Conservation (phyloP, 2,797 vertebrate species). For the Myiotriccus ornatus region DNA sequence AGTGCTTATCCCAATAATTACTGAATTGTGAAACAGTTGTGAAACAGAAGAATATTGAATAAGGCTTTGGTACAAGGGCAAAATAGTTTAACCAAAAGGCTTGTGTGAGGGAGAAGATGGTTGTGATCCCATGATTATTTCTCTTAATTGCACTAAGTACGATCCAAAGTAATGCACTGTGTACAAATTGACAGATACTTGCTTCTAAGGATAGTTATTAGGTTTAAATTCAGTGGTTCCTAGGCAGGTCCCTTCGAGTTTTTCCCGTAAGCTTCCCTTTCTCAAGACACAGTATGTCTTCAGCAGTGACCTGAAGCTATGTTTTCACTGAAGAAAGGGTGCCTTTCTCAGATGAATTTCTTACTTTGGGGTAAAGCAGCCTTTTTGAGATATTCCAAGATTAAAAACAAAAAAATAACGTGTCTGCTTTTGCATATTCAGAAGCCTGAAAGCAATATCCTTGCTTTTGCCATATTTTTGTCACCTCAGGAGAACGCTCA, state of each 20-base stretch:
- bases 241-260: background rate
- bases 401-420: background rate
- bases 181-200: background rate
- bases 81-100: background rate
- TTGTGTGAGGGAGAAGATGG: background rate
- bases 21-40: background rate
- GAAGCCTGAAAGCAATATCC: background rate
- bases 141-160: background rate
- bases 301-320: background rate
- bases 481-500: background rate
- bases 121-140: background rate
- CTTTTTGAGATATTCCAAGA: background rate
- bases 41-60: background rate
- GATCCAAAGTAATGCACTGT: background rate
- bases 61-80: background rate
- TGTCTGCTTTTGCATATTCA: background rate
- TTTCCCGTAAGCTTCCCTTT: background rate
- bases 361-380: background rate
- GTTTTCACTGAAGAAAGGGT: background rate
- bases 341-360: background rate
- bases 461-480: background rate
- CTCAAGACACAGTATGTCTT: background rate
- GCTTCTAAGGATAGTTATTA: background rate
- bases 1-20: background rate
- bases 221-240: background rate